Percentiles rank a stretch among this genome's conserved stretches.
phyloP scores from a whole-genome alignment of 2,113 vertebrate genomes.

The Aythya baeri region DNA sequence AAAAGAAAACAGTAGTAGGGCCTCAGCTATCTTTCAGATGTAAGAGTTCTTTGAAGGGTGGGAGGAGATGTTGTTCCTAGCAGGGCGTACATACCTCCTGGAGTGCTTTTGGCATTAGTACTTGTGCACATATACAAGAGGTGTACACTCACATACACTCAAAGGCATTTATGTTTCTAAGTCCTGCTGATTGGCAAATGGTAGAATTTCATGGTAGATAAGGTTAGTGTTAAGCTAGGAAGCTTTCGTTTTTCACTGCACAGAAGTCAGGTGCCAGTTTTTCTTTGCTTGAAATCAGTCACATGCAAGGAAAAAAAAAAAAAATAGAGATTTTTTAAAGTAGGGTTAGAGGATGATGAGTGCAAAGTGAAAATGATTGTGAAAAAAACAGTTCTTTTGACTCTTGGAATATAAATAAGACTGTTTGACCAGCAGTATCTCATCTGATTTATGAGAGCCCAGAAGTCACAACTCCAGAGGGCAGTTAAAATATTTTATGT shows the following conservation, averaged over 20 bases:
- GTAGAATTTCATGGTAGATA: not conserved
- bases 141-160: not conserved
- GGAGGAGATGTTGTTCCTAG: not conserved
- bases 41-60: not conserved
- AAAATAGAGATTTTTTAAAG: not conserved
- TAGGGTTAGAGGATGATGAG: not conserved
- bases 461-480: slow-evolving; percentile 34
- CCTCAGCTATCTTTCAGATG: not conserved
- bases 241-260: not conserved
- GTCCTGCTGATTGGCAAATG: not conserved
- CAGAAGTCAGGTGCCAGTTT: not conserved
- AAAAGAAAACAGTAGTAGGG: not conserved
- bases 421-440: slow-evolving; percentile 11
- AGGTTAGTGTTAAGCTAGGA: not conserved
- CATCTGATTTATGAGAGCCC: slow-evolving; percentile 37
- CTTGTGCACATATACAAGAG: not conserved
- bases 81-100: not conserved
- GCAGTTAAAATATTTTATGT: slow-evolving; percentile 42
- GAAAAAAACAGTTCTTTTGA: slow-evolving; percentile 17
- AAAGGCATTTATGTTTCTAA: not conserved
- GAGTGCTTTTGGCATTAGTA: accelerated
- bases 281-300: not conserved
- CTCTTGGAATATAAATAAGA: not conserved
- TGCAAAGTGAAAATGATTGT: not conserved
- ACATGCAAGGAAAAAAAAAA: not conserved